Base-by-base conservation (phyloP, 2,888 invertebrate species). In the Apotomis turbidana region DNA sequence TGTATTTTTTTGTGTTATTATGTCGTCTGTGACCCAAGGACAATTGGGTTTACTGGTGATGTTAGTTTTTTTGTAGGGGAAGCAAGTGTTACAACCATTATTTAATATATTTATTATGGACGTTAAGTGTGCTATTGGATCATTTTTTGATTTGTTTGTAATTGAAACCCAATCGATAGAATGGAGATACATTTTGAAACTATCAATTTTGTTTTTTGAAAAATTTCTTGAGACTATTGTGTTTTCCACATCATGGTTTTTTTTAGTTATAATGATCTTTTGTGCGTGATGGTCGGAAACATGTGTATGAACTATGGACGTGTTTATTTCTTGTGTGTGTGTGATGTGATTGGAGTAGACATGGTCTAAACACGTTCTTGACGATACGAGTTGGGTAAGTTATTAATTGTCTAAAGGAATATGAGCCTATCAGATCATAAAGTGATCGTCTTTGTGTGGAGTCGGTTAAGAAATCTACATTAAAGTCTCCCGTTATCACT, bases 41-140 rank as follows among this genome's bases (percentile, higher is more conserved):
- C 58, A 58, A 38, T 4, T 38, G 9, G 1, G 41, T 12, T 58
- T 58, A 41, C 4, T 27, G 27, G 4, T 38, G 5, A n/a, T 38
- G 4, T 41, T 38, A 38, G n/a, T 12, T 12, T 12, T 58, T 38
- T 41, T 38, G n/a, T n/a, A 58, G 3, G 58, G 58, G n/a, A 58
- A 58, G 38, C 58, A 58, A 58, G 41, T 58, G 5, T 10, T 58
- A 36, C 38, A 58, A 0, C 12, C 41, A n/a, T 38, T 38, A 38
- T 58, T 58, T 3, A 58, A n/a, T 12, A 58, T 58, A 10, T 58
- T 38, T 58, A 38, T 58, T 38, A 58, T 38, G 12, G 58, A 58
- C 4, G 36, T n/a, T 58, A 58, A 58, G 4, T 41, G 58, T n/a
- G 58, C 12, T 41, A 58, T n/a, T 5, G 58, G 58, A n/a, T n/a